Evolutionary conservation across 2,113 vertebrate species (phyloP).

Genomic region (Podarcis raffonei): DNA sequence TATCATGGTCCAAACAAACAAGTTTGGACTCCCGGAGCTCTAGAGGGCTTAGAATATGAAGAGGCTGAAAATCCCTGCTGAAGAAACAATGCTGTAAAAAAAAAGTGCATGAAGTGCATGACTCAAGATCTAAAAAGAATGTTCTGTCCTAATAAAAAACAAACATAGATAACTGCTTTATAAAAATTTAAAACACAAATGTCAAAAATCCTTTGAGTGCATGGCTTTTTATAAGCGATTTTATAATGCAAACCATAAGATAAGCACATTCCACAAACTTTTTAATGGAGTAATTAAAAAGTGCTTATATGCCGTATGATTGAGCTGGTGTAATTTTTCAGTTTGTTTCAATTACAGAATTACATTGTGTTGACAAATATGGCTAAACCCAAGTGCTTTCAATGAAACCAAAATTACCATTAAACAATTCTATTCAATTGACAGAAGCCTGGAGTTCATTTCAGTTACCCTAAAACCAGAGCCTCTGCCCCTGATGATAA

Average conservation of each 20-base stretch:
- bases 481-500: too few relatives aligned
- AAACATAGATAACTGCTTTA: background rate
- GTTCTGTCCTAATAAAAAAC: background rate
- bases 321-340: background rate
- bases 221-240: background rate
- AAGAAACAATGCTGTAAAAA: background rate
- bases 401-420: background rate
- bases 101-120: background rate
- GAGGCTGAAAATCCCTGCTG: background rate
- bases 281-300: background rate
- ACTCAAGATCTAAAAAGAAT: conserved; percentile 13
- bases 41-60: background rate
- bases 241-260: background rate
- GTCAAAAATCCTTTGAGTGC: background rate
- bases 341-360: background rate
- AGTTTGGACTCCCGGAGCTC: background rate
- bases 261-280: background rate
- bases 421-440: background rate
- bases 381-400: too few relatives aligned
- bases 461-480: background rate
- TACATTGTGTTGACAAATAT: too few relatives aligned
- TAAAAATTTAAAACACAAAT: background rate
- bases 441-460: background rate
- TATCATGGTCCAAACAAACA: background rate
- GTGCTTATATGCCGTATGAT: background rate